A percentile compares a stretch with the other conserved stretches of the same genome.
Conservation (phyloP, 2,797 vertebrate genomes). For the Australoheros facetus region DNA sequence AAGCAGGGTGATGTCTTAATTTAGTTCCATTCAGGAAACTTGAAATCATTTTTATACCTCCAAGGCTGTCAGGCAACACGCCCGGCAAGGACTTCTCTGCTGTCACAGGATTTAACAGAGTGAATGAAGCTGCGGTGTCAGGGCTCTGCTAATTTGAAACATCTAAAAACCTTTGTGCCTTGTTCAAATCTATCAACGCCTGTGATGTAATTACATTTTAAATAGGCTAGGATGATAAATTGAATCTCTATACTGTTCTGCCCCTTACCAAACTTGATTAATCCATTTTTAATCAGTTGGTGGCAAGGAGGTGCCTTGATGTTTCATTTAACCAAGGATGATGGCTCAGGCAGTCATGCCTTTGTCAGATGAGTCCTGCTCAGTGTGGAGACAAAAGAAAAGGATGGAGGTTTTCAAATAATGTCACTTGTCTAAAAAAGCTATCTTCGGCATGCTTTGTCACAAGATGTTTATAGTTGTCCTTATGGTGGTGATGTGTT, state of each 20-base stretch:
- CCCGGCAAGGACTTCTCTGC: constrained; percentile 27
- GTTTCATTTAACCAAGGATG: constrained; percentile 72
- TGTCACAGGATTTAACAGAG: constrained; percentile 47
- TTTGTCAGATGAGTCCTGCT: constrained; percentile 30
- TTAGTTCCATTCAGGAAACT: not conserved
- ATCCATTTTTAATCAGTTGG: constrained; percentile 81
- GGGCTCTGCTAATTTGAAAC: constrained; percentile 67
- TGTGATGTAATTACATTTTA: constrained; percentile 80
- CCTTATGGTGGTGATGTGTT: not conserved
- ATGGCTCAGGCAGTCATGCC: constrained; percentile 43
- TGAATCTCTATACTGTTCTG: constrained; percentile 75
- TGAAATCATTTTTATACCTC: constrained; percentile 2
- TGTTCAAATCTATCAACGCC: constrained; percentile 73
- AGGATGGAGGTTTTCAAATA: not conserved
- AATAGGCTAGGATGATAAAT: constrained; percentile 76
- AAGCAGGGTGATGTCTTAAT: not conserved
- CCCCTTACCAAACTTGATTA: constrained; percentile 78
- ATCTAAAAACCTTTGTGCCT: constrained; percentile 74
- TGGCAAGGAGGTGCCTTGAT: constrained; percentile 73
- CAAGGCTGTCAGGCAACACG: constrained; percentile 23
- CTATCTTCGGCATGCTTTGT: not conserved
- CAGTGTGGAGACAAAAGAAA: constrained; percentile 18
- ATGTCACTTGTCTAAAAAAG: not conserved
- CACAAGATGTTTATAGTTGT: not conserved
- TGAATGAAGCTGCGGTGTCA: constrained; percentile 44